Evolutionary conservation across 1,140 invertebrate genomes (phyloP).

Genomic region (Steinernema khuongi): DNA sequence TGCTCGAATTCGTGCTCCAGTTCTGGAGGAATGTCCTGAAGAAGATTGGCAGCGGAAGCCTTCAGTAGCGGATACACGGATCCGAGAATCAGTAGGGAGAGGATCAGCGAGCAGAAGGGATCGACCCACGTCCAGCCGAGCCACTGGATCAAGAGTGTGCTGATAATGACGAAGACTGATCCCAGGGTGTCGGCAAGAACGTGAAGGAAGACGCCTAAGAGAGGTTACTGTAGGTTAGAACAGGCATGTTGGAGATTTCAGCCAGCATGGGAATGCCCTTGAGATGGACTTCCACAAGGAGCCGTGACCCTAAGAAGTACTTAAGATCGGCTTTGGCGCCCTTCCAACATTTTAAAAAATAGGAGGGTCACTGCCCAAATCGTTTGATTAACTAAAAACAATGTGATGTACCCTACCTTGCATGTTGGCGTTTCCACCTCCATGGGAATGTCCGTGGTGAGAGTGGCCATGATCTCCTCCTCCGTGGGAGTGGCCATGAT

Average conservation of each 20-base stretch:
- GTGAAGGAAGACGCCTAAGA: slow-evolving; percentile 66
- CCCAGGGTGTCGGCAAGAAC: slow-evolving; percentile 67
- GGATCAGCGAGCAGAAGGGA: slow-evolving; percentile 67
- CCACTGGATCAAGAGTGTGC: slow-evolving; percentile 66
- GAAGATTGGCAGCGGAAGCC: slow-evolving; percentile 62
- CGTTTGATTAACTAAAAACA: slow-evolving; percentile 26
- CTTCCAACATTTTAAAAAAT: too few relatives aligned
- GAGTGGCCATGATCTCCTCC: slow-evolving; percentile 54
- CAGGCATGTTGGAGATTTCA: slow-evolving; percentile 17
- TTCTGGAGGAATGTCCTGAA: slow-evolving; percentile 56
- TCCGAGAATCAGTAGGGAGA: slow-evolving; percentile 65
- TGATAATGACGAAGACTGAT: slow-evolving; percentile 67
- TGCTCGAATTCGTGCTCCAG: slow-evolving; percentile 38
- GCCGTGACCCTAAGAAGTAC: too few relatives aligned
- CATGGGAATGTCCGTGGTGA: slow-evolving; percentile 62
- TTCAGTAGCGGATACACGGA: slow-evolving; percentile 65
- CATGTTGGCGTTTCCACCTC: slow-evolving; percentile 66
- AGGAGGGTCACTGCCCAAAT: too few relatives aligned
- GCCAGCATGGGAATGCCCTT: slow-evolving; percentile 33
- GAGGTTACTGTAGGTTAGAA: not conserved
- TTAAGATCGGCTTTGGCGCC: too few relatives aligned
- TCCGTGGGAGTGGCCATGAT: slow-evolving; percentile 47
- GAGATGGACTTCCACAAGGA: slow-evolving; percentile 36
- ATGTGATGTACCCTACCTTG: slow-evolving; percentile 65
- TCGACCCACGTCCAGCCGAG: slow-evolving; percentile 67